These are phyloP conservation scores for Macroglossus sobrinus DNA, from an alignment of 2,113 vertebrate species.

Conservation along the genomic window DNA sequence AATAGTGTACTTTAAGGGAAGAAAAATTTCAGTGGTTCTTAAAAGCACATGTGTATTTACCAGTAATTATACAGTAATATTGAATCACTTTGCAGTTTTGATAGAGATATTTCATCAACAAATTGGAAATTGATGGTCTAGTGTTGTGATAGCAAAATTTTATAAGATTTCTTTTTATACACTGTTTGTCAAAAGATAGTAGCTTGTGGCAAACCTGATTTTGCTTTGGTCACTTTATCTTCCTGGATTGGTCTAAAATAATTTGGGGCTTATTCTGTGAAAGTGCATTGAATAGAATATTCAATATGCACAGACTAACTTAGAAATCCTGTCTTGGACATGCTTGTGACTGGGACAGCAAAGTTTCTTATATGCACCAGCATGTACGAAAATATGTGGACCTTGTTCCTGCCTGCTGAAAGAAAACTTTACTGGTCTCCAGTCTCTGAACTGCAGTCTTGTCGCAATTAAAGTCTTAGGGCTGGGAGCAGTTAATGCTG, in stretches of 20 bases:
- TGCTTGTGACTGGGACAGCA: constrained; percentile 57
- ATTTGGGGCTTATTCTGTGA: constrained; percentile 32
- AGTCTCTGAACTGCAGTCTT: constrained; percentile 67
- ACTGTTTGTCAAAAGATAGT: constrained; percentile 19
- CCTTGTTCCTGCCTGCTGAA: constrained; percentile 81
- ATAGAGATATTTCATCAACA: constrained; percentile 61
- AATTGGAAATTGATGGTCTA: constrained; percentile 59
- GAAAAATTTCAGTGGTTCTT: constrained; percentile 59
- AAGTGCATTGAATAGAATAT: constrained; percentile 5
- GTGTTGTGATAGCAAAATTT: constrained; percentile 41
- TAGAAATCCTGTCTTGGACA: constrained; percentile 43
- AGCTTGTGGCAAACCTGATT: neutral
- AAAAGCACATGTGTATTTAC: constrained; percentile 37
- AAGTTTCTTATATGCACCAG: constrained; percentile 74
- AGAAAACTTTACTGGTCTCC: constrained; percentile 60
- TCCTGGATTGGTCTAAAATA: constrained; percentile 31
- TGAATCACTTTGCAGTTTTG: constrained; percentile 53
- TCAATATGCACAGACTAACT: constrained; percentile 35
- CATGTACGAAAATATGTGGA: constrained; percentile 79
- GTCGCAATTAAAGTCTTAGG: constrained; percentile 81
- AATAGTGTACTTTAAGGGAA: constrained; percentile 40
- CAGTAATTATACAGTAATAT: constrained; percentile 58
- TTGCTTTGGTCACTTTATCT: constrained; percentile 36
- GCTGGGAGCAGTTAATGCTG: constrained; percentile 72
- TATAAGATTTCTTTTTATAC: constrained; percentile 39